Evolutionary conservation across 2,888 invertebrate genomes (phyloP).

Genomic region (Sarcophaga variegata): DNA sequence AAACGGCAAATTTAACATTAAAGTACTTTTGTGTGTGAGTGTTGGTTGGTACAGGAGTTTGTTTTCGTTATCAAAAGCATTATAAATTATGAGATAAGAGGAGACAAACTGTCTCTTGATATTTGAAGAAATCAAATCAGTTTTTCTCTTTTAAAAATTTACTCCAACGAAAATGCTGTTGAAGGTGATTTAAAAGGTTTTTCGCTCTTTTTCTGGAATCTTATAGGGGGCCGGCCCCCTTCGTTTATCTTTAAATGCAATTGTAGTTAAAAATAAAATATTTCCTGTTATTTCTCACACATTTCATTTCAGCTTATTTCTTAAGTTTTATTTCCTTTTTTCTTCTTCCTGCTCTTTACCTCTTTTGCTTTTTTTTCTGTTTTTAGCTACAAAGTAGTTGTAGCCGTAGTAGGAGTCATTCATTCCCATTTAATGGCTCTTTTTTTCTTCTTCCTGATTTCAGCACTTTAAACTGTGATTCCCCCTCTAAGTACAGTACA

Average conservation of each 20-base stretch:
- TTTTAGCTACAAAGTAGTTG: background rate
- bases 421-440: background rate
- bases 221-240: background rate
- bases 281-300: conserved; percentile 4
- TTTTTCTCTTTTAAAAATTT: no score
- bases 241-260: background rate
- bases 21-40: background rate
- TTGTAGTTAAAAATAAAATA: conserved; percentile 25
- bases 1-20: background rate
- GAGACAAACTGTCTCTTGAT: background rate
- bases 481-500: background rate
- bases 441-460: conserved; percentile 25
- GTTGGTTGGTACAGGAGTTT: background rate
- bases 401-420: background rate
- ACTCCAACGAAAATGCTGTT: no score
- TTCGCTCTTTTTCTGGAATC: no score
- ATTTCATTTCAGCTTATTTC: conserved; percentile 16
- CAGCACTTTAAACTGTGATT: conserved; percentile 46
- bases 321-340: background rate
- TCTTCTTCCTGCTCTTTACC: background rate
- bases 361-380: background rate
- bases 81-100: background rate
- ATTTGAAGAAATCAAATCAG: background rate
- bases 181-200: no score
- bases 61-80: background rate